Base-by-base conservation (phyloP, 2,888 invertebrate species). In the Hybos culiciformis region DNA sequence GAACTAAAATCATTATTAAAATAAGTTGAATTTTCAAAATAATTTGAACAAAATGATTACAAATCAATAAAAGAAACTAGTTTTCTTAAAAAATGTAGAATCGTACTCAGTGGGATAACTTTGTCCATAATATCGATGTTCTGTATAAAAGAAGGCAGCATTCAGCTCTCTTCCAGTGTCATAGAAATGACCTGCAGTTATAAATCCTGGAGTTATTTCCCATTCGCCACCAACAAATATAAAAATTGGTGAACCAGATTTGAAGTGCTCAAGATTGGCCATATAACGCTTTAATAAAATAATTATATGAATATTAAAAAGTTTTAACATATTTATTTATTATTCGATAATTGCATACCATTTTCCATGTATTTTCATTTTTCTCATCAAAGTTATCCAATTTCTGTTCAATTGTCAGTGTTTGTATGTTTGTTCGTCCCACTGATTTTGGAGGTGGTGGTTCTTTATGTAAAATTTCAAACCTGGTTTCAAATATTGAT, bases 81-180 rank as follows among this genome's bases (percentile, higher is more conserved):
- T 4, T 4, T 37, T 12, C 29, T 19, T 19, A 19, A 6, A 14
- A 7, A 11, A n/a, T 23, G 12, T 14, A 9, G 15, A 15, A 37
- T 46, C 73, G 70, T 61, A 86, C 85, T 55, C 53, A 15, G 77
- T 76, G 0, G 86, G 87, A 46, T 70, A 71, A 49, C 82, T 85
- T 42, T 72, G 55, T 2, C 88, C 88, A 56, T 88, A 90, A 61
- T 74, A 87, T 47, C 87, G 70, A 58, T 87, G 86, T 57, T 88
- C 87, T 1, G 84, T 74, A 51, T 77, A 77, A 55, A 82, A 77
- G 50, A 82, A 63, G 1, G 73, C 70, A 0, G 79, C 84, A 3
- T 66, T 62, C 47, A 75, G 65, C 6, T 59, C 49, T 36, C 56
- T 48, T 0, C 76, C 80, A 50, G 78, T 61, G 38, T 77, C 72